These are phyloP conservation scores for Diachrysia chrysitis DNA, from an alignment of 2,888 invertebrate species.

Conservation along the genomic window DNA sequence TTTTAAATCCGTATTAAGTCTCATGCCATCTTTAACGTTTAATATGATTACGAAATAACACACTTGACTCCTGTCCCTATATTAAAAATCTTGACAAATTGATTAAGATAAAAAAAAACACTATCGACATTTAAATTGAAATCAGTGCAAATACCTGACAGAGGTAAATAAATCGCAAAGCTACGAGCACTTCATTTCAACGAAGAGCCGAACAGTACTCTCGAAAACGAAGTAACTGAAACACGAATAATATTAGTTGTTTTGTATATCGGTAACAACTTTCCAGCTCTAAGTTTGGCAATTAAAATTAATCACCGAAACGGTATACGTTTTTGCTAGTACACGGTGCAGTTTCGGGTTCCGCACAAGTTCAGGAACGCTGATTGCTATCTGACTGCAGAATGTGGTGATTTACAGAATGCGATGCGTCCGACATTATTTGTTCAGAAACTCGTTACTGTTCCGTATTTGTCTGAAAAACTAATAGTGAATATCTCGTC, in stretches of 20 bases:
- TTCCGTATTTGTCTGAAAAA: slow-evolving; percentile 28
- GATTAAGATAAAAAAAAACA: too few species aligned
- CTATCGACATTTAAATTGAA: not conserved
- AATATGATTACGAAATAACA: too few species aligned
- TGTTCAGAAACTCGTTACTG: slow-evolving; percentile 35
- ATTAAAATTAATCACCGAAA: slow-evolving; percentile 78
- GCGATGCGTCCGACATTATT: slow-evolving; percentile 29
- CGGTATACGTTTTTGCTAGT: slow-evolving; percentile 68
- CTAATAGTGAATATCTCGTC: slow-evolving; percentile 17
- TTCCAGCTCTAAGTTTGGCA: slow-evolving; percentile 68
- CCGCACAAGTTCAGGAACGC: slow-evolving; percentile 35
- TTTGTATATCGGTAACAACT: slow-evolving; percentile 40
- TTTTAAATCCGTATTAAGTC: too few species aligned
- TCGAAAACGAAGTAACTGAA: slow-evolving; percentile 3
- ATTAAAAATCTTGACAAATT: too few species aligned
- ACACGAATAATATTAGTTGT: slow-evolving; percentile 30
- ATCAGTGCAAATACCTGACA: not conserved
- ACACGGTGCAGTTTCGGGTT: slow-evolving; percentile 36
- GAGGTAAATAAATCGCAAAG: not conserved
- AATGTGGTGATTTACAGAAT: slow-evolving; percentile 47
- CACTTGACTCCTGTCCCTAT: too few species aligned
- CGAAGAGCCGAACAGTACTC: not conserved
- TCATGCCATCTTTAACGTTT: too few species aligned
- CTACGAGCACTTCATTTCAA: slow-evolving; percentile 2
- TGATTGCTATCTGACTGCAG: slow-evolving; percentile 43